A percentile compares a stretch with the other conserved stretches of the same genome.
phyloP scores from a whole-genome alignment of 2,797 vertebrate genomes.

The Sarcoramphus papa region DNA sequence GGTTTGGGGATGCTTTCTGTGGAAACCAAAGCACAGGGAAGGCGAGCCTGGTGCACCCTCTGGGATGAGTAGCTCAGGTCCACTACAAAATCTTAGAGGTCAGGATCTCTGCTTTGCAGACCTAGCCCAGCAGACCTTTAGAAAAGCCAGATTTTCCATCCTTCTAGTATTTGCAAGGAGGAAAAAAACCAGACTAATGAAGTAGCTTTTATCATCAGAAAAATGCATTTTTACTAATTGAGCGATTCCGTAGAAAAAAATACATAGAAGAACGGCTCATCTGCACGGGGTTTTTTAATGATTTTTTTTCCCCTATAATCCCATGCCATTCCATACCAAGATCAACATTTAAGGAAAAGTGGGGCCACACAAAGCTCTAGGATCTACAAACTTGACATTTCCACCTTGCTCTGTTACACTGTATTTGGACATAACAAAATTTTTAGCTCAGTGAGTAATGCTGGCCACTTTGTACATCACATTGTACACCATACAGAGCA shows the following conservation, averaged over 20 bases:
- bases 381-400: background rate
- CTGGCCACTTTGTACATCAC: background rate
- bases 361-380: background rate
- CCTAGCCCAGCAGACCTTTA: background rate
- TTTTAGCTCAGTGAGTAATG: background rate
- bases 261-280: background rate
- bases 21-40: background rate
- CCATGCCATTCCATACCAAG: background rate
- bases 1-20: background rate
- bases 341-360: background rate
- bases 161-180: background rate
- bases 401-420: background rate
- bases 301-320: background rate
- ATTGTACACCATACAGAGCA: background rate
- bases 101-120: background rate
- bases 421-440: background rate
- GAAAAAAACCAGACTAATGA: background rate
- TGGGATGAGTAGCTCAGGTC: background rate
- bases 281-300: rapidly evolving
- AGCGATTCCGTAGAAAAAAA: background rate
- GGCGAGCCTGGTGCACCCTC: rapidly evolving
- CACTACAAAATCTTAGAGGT: background rate
- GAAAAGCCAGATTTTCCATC: background rate
- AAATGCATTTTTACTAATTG: background rate
- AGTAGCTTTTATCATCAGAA: background rate